A percentile compares a stretch with the other conserved stretches of the same genome.
Conservation (phyloP, 2,797 vertebrate genomes). For the Chrosomus eos region DNA sequence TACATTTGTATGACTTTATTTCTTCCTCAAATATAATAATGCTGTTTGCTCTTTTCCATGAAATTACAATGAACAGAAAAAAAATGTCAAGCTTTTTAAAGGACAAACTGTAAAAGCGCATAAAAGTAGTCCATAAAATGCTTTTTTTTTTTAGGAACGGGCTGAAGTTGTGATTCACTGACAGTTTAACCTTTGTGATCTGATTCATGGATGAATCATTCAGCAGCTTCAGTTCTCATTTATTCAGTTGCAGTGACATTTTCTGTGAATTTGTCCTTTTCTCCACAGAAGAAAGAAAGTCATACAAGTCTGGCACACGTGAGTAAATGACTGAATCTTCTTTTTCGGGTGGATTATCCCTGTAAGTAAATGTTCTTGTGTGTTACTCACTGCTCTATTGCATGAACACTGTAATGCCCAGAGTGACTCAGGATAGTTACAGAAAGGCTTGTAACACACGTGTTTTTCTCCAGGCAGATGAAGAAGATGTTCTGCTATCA, state of each 20-base stretch:
- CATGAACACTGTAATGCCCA: background rate
- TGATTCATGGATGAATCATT: background rate
- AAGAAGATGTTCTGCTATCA: slow-evolving; percentile 58
- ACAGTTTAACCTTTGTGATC: background rate
- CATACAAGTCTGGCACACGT: background rate
- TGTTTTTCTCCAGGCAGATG: background rate
- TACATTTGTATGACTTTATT: slow-evolving; percentile 6
- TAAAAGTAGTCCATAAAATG: background rate
- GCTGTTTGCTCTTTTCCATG: background rate
- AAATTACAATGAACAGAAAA: background rate
- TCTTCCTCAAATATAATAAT: background rate
- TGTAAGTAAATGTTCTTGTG: background rate
- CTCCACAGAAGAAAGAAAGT: background rate
- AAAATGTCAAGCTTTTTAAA: background rate
- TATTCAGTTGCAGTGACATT: background rate
- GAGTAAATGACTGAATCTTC: slow-evolving; percentile 1
- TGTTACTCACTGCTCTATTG: background rate
- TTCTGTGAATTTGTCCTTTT: background rate
- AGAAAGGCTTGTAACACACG: background rate
- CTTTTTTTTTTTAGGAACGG: background rate
- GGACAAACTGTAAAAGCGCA: background rate
- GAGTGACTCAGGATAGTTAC: background rate
- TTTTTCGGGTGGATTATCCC: background rate
- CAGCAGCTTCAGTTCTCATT: background rate
- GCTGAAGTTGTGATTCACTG: background rate